Conservation (phyloP, 2,888 invertebrate species). For the Eurois occulta region DNA sequence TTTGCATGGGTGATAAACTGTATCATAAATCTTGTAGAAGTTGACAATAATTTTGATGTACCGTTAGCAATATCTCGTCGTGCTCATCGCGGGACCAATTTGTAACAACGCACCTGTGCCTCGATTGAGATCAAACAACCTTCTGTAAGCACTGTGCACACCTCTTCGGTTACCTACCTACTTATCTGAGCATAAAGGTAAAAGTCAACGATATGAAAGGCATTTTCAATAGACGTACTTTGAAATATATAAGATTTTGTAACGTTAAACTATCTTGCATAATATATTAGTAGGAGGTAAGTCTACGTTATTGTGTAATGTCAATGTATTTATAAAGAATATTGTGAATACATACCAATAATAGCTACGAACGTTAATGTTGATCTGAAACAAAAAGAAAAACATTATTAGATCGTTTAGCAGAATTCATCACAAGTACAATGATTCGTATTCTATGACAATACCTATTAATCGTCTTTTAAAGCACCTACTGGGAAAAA, state of each 20-base stretch:
- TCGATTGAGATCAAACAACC: conserved; percentile 64
- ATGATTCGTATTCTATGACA: neutral
- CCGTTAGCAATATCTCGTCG: conserved; percentile 71
- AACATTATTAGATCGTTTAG: neutral
- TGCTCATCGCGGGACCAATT: conserved; percentile 75
- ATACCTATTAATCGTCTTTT: neutral
- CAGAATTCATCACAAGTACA: no score
- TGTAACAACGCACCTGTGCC: conserved; percentile 78
- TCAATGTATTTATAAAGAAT: neutral
- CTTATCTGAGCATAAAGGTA: conserved; percentile 34
- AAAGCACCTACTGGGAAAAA: neutral
- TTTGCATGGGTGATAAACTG: conserved; percentile 56
- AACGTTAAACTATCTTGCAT: neutral
- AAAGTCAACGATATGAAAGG: conserved; percentile 13
- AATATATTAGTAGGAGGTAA: neutral
- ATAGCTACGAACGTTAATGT: conserved; percentile 56
- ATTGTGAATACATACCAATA: conserved; percentile 66
- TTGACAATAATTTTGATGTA: conserved; percentile 81
- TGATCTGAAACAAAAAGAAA: conserved; percentile 69
- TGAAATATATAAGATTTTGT: conserved; percentile 9
- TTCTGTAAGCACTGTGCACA: conserved; percentile 19
- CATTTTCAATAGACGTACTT: neutral
- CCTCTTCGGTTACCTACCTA: conserved; percentile 37
- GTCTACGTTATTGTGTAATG: neutral
- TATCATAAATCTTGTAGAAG: conserved; percentile 75